Evolutionary conservation across 2,113 vertebrate genomes (phyloP), one percentile per base, ranked within the genome.

Genomic region (Platichthys stellatus): DNA sequence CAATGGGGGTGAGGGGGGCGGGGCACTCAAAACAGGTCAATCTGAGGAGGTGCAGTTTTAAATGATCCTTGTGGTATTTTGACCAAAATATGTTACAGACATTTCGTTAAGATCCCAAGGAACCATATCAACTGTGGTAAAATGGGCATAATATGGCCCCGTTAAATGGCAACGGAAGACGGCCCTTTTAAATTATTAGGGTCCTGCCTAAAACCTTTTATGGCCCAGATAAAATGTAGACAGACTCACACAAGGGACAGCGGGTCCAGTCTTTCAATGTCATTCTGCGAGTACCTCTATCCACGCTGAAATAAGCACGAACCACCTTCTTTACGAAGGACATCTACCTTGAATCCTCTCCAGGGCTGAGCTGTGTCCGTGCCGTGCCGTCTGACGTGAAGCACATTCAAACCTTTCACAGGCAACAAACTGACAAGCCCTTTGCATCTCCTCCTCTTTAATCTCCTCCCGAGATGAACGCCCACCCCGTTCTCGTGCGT

Each of bases 131-230:
- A 24, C 24, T 24, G 24, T 24, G 24, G 24, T 24, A 24, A 24
- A 24, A 24, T 24, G 24, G 24, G 24, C 24, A 24, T 24, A 24
- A 2, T 24, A 24, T 24, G 24, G 2, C 24, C 24, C 2, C 24
- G 1, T 63, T 45, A 31, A 62, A 78, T 31, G 58, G n/a, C 51
- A 60, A 58, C 2, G 35, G 61, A 18, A 7, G 57, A 66, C 38
- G 74, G 31, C 74, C 49, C 43, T 61, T 31, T 68, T 24, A 49
- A 63, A 75, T 71, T 47, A 21, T 54, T 20, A 51, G 63, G 63
- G 43, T 26, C 58, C 51, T 43, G 38, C 62, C 49, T 23, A 24
- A 72, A 80, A 58, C 10, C 7, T 67, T 73, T 83, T 31, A 83
- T 68, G 17, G 51, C 61, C 8, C 26, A 4, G 0, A 71, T 80